A percentile compares a stretch with the other conserved stretches of the same genome.
phyloP scores from a whole-genome alignment of 92 coral and sea anemone species.

The Actinernus sp. region DNA sequence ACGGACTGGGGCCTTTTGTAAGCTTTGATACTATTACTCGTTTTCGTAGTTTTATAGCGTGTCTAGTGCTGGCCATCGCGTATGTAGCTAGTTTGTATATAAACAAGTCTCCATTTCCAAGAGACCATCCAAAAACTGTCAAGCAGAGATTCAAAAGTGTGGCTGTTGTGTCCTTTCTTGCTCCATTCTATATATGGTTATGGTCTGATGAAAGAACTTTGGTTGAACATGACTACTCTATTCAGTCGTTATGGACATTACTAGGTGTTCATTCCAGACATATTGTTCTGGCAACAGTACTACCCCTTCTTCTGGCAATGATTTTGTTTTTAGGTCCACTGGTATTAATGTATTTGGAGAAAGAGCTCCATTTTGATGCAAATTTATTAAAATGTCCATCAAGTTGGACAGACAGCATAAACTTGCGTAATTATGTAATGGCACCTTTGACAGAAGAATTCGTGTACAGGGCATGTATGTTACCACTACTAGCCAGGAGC shows the following conservation, averaged over 20 bases:
- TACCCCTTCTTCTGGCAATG: slow-evolving; percentile 84
- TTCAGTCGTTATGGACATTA: slow-evolving; percentile 75
- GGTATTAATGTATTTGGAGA: slow-evolving; percentile 60
- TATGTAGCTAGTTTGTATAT: slow-evolving; percentile 93
- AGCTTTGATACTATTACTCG: slow-evolving; percentile 78
- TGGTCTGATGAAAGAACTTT: too few species aligned
- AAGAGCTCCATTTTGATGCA: slow-evolving; percentile 15
- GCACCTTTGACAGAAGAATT: slow-evolving; percentile 98
- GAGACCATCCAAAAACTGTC: slow-evolving; percentile 97
- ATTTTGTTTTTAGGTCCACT: slow-evolving; percentile 90
- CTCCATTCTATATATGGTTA: slow-evolving; percentile 90
- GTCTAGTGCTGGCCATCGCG: slow-evolving; percentile 85
- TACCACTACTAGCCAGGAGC: slow-evolving; percentile 86
- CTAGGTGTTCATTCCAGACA: slow-evolving; percentile 76
- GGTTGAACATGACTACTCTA: too few species aligned
- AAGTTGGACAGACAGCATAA: slow-evolving; percentile 71
- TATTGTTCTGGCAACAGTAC: slow-evolving; percentile 57
- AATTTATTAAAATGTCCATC: slow-evolving; percentile 44
- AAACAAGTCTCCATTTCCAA: slow-evolving; percentile 87
- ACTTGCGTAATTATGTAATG: slow-evolving; percentile 89
- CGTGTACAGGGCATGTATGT: slow-evolving; percentile 96
- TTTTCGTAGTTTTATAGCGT: slow-evolving; percentile 76
- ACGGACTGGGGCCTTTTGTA: slow-evolving; percentile 51
- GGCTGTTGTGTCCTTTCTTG: slow-evolving; percentile 71
- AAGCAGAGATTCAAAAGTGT: slow-evolving; percentile 88